A percentile compares a stretch with the other conserved stretches of the same genome.
Evolutionary conservation across 2,113 vertebrate species (phyloP).

Genomic region (Mustela lutreola): DNA sequence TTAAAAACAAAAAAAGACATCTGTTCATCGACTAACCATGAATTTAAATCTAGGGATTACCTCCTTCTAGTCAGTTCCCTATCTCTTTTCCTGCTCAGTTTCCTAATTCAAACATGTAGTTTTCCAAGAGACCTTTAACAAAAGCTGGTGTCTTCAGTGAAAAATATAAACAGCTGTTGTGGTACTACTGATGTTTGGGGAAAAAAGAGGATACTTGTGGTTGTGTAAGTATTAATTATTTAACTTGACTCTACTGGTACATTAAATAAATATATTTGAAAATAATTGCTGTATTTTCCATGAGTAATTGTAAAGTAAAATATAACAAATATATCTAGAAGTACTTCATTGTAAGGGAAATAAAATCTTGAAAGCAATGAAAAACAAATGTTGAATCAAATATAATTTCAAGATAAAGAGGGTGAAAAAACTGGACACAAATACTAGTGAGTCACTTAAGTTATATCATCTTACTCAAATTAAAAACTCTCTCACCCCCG

Average conservation of each 20-base stretch:
- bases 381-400: background rate
- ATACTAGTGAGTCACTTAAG: background rate
- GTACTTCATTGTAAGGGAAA: background rate
- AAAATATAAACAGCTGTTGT: background rate
- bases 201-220: background rate
- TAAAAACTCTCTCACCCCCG: background rate
- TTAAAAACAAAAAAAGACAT: background rate
- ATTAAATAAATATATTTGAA: constrained; percentile 6
- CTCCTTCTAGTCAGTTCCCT: background rate
- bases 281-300: background rate
- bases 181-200: background rate
- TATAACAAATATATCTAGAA: background rate
- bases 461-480: background rate
- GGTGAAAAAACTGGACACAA: background rate
- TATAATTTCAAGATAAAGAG: background rate
- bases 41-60: background rate
- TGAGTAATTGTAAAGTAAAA: background rate
- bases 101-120: background rate
- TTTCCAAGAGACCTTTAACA: background rate
- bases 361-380: background rate
- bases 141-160: background rate
- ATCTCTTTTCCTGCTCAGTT: background rate
- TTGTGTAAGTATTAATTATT: background rate
- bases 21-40: background rate
- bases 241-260: background rate